Evolutionary conservation across 2,888 invertebrate species (phyloP).

Genomic region (Melipona bicolor): DNA sequence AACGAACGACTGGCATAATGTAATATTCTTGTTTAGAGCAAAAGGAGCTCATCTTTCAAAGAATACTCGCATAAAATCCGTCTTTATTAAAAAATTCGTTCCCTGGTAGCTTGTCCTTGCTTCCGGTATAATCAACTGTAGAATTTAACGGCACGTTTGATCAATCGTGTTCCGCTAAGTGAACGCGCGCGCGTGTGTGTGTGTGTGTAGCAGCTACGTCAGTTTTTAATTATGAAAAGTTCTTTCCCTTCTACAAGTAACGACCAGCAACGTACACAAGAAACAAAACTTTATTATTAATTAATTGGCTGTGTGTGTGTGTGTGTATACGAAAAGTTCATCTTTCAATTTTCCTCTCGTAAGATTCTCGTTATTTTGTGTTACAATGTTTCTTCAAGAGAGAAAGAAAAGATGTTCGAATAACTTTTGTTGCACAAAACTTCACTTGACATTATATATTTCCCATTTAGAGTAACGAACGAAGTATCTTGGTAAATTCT

Average conservation of each 20-base stretch:
- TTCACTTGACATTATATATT: too few relatives aligned
- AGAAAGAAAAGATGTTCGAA: too few relatives aligned
- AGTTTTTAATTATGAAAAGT: not conserved
- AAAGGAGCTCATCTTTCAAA: constrained; percentile 5
- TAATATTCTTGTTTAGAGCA: not conserved
- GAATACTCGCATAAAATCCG: not conserved
- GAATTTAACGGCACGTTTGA: not conserved
- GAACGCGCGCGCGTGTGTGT: too few relatives aligned
- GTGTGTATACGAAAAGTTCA: too few relatives aligned
- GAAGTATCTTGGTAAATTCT: too few relatives aligned
- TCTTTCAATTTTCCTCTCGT: too few relatives aligned
- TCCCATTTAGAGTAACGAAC: too few relatives aligned
- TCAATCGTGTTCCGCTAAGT: not conserved
- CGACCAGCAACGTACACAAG: not conserved
- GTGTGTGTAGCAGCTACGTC: not conserved
- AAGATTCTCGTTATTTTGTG: too few relatives aligned
- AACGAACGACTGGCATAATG: constrained; percentile 9
- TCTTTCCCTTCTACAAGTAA: not conserved
- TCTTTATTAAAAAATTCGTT: constrained; percentile 10
- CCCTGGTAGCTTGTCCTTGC: not conserved
- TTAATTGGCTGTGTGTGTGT: not conserved
- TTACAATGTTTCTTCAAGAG: too few relatives aligned
- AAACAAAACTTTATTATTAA: not conserved
- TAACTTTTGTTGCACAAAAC: too few relatives aligned
- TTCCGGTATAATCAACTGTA: not conserved